phyloP scores from a whole-genome alignment of 2,888 invertebrate species.

The Agriopis marginaria region DNA sequence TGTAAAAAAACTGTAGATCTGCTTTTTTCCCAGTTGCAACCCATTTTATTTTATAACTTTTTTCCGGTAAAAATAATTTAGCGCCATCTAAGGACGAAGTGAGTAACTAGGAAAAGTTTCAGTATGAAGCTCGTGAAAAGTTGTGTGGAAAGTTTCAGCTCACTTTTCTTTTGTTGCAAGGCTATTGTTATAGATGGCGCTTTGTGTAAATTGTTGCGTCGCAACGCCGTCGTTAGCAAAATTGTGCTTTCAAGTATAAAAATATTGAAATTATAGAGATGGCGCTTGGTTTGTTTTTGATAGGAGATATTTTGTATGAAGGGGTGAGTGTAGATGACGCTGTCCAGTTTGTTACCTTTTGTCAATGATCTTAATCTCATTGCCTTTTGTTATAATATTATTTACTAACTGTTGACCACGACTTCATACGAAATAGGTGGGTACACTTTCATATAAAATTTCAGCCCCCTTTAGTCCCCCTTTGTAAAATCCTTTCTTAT shows the following conservation, averaged over 20 bases:
- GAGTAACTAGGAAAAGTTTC: conserved; percentile 21
- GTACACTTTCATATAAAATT: no score
- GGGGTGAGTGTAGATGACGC: no score
- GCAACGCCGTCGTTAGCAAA: no score
- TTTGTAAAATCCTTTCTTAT: no score
- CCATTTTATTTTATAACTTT: neutral
- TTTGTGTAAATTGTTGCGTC: neutral
- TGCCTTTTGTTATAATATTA: no score
- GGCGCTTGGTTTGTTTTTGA: neutral
- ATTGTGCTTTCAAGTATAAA: neutral
- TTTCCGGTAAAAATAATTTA: neutral
- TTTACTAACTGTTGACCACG: no score
- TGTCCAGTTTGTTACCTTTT: no score
- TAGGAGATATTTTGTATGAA: neutral
- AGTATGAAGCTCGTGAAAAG: conserved; percentile 14
- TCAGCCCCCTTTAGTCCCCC: no score
- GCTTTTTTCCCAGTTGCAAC: neutral
- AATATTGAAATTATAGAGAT: neutral
- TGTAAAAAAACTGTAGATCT: neutral
- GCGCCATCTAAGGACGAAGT: conserved; percentile 28
- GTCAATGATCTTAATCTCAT: no score
- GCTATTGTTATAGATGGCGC: conserved; percentile 27
- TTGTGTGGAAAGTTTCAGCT: conserved; percentile 6
- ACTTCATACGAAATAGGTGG: no score
- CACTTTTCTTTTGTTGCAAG: conserved; percentile 8